Evolutionary conservation across 2,797 vertebrate species (phyloP), one percentile per base, ranked within the genome.

Genomic region (Nannoperca obscura): DNA sequence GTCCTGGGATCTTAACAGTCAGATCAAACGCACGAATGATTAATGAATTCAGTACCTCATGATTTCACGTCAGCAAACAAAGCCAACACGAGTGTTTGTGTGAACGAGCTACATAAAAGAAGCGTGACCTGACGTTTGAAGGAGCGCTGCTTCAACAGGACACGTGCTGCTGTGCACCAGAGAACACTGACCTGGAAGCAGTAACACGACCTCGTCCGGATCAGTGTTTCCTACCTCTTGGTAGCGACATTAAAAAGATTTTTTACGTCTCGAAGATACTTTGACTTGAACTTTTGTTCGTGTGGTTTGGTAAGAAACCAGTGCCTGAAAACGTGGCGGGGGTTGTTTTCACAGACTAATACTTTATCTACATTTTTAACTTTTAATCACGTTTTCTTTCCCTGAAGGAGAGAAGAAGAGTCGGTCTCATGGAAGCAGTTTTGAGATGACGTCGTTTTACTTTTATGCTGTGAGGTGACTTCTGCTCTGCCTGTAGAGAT

Each of bases 331-430:
- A 71, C 79, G 59, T 71, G n/a, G 47, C 20, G 10, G 5, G 36
- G 32, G 32, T 12, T 7, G 0, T 65, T 78, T 71, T 64, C 64
- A 38, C 19, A 27, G 50, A 68, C 6, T 14, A 22, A 60, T 71
- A 15, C 62, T 76, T 71, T 83, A 83, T 91, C 93, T 89, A 88
- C 84, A 85, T 87, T 86, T 91, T 83, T 82, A 59, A 81, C 84
- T 74, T 66, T 70, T n/a, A 22, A 11, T 27, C 0, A 1, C 13
- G 7, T 34, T 40, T 74, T 19, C 49, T 59, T 70, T 44, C 6
- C 54, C 17, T 30, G n/a, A 38, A 11, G 3, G 8, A n/a, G n/a
- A 34, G 34, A 6, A 40, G 44, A 11, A 2, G 44, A 36, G 34
- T 5, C 12, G 24, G 38, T 61, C 20, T 78, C 52, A 22, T 32